Evolutionary conservation across 2,888 invertebrate genomes (phyloP).

Genomic region (Erebia ligea): DNA sequence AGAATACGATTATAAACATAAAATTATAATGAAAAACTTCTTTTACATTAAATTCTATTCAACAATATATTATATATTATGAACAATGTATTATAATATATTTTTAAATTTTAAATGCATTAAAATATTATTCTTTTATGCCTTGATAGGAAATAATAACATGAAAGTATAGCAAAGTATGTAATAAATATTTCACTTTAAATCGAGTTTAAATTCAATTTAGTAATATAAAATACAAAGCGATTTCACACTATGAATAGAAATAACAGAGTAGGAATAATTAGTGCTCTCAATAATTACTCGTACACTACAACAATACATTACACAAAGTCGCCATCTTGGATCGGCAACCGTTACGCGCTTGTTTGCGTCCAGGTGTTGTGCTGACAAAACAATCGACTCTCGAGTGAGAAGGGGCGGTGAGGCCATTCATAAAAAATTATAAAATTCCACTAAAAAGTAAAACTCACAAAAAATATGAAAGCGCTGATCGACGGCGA

Average conservation of each 20-base stretch:
- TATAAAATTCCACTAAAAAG: constrained; percentile 71
- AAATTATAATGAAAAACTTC: constrained; percentile 8
- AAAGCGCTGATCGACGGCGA: constrained; percentile 45
- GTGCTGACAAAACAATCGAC: constrained; percentile 81
- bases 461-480: constrained; percentile 48
- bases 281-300: constrained; percentile 35
- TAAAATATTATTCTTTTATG: too few relatives aligned
- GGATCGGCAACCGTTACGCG: constrained; percentile 59
- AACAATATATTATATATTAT: too few relatives aligned
- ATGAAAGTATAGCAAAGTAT: neutral
- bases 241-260: constrained; percentile 1
- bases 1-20: constrained; percentile 20
- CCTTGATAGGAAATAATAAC: too few relatives aligned
- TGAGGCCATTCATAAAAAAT: constrained; percentile 71
- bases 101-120: too few relatives aligned
- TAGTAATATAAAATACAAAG: neutral
- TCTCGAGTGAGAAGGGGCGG: constrained; percentile 73
- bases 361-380: constrained; percentile 80
- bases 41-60: neutral
- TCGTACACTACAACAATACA: constrained; percentile 27
- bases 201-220: neutral
- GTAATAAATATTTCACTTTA: neutral
- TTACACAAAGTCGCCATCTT: constrained; percentile 59
- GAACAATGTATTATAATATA: too few relatives aligned
- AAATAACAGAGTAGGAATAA: constrained; percentile 30